phyloP scores from a whole-genome alignment of 2,113 vertebrate species.

The Gobiocypris rarus region DNA sequence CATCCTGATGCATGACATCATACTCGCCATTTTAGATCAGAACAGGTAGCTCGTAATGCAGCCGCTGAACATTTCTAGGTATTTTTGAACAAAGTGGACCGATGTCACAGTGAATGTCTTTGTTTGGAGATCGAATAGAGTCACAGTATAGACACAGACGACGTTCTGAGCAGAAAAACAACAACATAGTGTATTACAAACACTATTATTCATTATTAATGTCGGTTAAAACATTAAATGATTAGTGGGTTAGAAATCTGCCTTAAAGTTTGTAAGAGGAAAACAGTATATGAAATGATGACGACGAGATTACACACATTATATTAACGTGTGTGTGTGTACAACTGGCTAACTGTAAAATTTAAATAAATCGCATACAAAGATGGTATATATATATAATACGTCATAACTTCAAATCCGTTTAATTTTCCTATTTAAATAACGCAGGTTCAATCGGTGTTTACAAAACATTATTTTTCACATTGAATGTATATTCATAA shows the following conservation, averaged over 20 bases:
- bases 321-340: background rate
- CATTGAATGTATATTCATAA: background rate
- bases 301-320: background rate
- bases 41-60: conserved; percentile 61
- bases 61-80: conserved; percentile 44
- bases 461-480: background rate
- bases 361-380: too few species aligned
- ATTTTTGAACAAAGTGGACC: conserved; percentile 44
- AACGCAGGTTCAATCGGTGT: background rate
- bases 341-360: background rate
- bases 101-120: background rate
- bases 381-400: background rate
- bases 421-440: conserved; percentile 1
- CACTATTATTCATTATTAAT: background rate
- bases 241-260: background rate
- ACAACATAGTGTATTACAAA: background rate
- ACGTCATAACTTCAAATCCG: background rate
- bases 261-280: background rate
- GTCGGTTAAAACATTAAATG: background rate
- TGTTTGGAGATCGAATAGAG: background rate
- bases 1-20: conserved; percentile 77
- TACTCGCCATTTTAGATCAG: conserved; percentile 78
- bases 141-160: background rate
- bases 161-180: background rate
- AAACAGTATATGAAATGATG: background rate